phyloP scores from a whole-genome alignment of 2,113 vertebrate species.

The Pionites leucogaster region DNA sequence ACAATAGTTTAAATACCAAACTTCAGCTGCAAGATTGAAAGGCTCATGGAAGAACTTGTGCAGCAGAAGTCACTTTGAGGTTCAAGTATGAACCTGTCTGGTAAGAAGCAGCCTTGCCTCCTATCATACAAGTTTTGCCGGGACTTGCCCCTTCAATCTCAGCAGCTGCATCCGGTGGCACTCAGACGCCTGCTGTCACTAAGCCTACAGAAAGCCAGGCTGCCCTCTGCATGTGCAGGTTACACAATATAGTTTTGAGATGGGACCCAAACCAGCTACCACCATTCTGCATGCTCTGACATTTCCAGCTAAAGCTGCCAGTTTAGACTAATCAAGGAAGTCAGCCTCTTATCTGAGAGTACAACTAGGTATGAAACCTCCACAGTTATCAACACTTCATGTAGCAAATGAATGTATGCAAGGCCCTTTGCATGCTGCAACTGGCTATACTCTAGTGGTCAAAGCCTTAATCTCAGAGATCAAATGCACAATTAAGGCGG shows the following conservation, averaged over 20 bases:
- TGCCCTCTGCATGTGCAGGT: rapidly evolving
- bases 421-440: not conserved
- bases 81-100: not conserved
- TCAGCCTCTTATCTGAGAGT: not conserved
- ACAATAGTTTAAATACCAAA: not conserved
- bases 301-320: not conserved
- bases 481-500: not conserved
- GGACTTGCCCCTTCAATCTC: not conserved
- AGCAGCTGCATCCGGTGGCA: not conserved
- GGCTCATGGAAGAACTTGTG: not conserved
- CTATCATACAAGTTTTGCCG: not conserved
- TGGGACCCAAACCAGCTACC: not conserved
- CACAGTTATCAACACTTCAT: not conserved
- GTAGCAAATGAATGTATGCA: not conserved
- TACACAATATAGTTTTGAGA: not conserved
- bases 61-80: not conserved
- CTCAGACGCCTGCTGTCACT: not conserved
- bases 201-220: not conserved
- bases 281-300: not conserved
- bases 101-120: not conserved
- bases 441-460: not conserved
- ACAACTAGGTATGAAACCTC: not conserved
- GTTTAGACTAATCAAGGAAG: not conserved
- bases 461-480: not conserved
- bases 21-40: not conserved